Base-by-base conservation (phyloP, 2,888 invertebrate species). In the Apotomis capreana region DNA sequence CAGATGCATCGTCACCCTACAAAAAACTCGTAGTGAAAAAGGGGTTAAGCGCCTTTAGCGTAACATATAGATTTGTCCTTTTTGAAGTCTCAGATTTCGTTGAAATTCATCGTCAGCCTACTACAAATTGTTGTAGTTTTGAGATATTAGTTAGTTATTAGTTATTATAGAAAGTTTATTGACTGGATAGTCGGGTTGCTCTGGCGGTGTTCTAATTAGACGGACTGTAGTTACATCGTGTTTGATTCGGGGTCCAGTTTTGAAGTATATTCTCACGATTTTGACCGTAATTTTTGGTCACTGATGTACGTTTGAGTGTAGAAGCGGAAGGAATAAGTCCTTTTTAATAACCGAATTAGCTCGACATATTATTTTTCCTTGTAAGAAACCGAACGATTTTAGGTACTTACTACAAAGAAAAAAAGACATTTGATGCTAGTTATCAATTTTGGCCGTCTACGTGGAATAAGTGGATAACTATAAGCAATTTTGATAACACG, bases 1-100 rank as follows among this genome's bases (percentile, higher is more conserved):
- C 54, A 49, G 71, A 69, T 70, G 76, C 76, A 70, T 77, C 78
- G 77, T 78, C 79, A 77, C 79, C 78, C 78, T 72, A 68, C 26
- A 26, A 26, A 26, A 26, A 26, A 26, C 64, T 65, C 72, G 71
- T 70, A 36, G 51, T 36, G 65, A 51, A 8, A 62, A 64, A 52
- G 62, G 69, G 60, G 54, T 40, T 36, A 49, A 12, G 61, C 10
- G 5, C 12, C 52, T 44, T 15, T 44, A 54, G 40, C 3, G 8
- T 9, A 10, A 15, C 44, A 44, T n/a, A n/a, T 55, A 15, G 3
- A 63, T 13, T 15, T 40, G 12, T 54, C 36, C n/a, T 58, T 64
- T 54, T 44, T 13, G 13, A 15, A 55, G 54, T 55, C 44, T 54
- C 13, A 40, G 3, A 6, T 54, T 3, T 36, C 52, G 5, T 55